Evolutionary conservation across 1,140 invertebrate genomes (phyloP).

Genomic region (Proctacanthus coquilletti): DNA sequence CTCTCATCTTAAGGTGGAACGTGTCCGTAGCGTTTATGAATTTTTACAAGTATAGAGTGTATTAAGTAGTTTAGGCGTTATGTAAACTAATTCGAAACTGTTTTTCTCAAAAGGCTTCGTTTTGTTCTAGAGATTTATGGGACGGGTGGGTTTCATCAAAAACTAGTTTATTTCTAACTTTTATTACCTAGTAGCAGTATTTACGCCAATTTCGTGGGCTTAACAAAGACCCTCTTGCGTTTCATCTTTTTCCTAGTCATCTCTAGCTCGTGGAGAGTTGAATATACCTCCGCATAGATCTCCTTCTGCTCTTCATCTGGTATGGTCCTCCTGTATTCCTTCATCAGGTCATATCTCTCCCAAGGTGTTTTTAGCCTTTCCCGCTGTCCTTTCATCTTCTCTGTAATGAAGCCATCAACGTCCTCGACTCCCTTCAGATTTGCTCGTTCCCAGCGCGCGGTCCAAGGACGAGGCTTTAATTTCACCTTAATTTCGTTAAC

Average conservation of each 20-base stretch:
- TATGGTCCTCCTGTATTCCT: constrained; percentile 70
- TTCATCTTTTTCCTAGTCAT: constrained; percentile 47
- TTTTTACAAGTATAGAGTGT: constrained; percentile 63
- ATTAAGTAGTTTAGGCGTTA: too few species aligned
- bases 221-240: constrained; percentile 46
- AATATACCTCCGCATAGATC: constrained; percentile 70
- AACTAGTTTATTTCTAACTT: constrained; percentile 1
- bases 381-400: constrained; percentile 42
- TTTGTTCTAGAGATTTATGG: too few species aligned
- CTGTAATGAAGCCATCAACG: constrained; percentile 39
- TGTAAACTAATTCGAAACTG: too few species aligned
- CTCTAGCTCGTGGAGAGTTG: constrained; percentile 55
- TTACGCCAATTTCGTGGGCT: constrained; percentile 40
- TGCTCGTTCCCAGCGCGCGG: constrained; percentile 66
- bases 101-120: too few species aligned
- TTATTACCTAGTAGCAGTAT: constrained; percentile 5
- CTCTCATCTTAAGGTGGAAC: constrained; percentile 53
- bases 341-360: constrained; percentile 91
- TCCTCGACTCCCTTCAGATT: constrained; percentile 63
- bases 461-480: constrained; percentile 76
- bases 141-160: not conserved
- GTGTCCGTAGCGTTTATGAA: constrained; percentile 57
- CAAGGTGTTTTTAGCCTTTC: constrained; percentile 50
- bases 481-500: constrained; percentile 76
- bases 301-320: constrained; percentile 73